These are phyloP conservation scores for Oophaga pumilio DNA, from an alignment of 2,113 vertebrate species.

Conservation along the genomic window DNA sequence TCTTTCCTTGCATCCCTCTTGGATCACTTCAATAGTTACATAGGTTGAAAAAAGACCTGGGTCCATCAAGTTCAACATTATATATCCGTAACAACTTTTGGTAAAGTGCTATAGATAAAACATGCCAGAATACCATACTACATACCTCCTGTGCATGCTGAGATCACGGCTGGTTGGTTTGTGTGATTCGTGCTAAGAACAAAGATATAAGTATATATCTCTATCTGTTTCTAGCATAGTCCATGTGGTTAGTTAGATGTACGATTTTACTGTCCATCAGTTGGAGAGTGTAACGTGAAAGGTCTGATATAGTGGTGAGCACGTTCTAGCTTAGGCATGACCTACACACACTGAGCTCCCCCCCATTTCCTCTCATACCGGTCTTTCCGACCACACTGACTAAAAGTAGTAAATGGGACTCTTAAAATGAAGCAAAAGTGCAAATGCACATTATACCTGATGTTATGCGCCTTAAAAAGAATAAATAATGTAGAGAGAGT, in stretches of 20 bases:
- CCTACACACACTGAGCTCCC: not conserved
- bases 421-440: not conserved
- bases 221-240: not conserved
- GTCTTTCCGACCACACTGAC: constrained; percentile 28
- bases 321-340: not conserved
- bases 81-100: not conserved
- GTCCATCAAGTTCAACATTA: not conserved
- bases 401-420: not conserved
- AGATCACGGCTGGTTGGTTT: not conserved
- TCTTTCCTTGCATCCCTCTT: too few relatives aligned
- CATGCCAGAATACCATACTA: not conserved
- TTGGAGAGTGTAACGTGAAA: not conserved
- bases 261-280: not conserved
- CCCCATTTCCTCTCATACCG: constrained; percentile 30
- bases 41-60: too few relatives aligned
- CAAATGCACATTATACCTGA: not conserved
- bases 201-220: not conserved
- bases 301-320: not conserved
- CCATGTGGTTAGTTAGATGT: not conserved
- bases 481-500: not conserved
- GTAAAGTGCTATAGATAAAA: not conserved
- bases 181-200: not conserved
- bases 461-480: not conserved
- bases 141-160: constrained; percentile 23
- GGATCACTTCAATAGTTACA: not conserved